These are phyloP conservation scores for Ephydatia muelleri DNA, from an alignment of 37 sponge, comb jelly and placozoan genomes.

Conservation along the genomic window DNA sequence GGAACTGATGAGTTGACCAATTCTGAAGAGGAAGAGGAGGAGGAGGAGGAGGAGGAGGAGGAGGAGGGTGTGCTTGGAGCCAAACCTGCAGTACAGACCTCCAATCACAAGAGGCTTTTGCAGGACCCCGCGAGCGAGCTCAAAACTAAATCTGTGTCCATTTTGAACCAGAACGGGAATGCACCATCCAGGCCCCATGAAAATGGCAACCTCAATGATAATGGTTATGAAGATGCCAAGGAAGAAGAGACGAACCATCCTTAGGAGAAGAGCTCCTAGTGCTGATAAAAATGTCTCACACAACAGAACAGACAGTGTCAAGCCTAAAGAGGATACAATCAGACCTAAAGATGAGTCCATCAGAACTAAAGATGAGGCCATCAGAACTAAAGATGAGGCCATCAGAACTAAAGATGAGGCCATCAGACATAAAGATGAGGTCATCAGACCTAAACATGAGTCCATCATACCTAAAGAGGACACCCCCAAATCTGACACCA, in stretches of 20 bases:
- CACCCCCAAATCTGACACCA: neutral
- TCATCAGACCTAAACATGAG: no score
- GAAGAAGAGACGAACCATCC: neutral
- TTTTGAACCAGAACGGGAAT: constrained; percentile 1
- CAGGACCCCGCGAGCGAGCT: neutral
- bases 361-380: no score
- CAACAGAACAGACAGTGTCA: neutral
- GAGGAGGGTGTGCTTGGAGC: neutral
- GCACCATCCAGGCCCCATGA: constrained; percentile 1
- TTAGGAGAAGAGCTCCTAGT: neutral
- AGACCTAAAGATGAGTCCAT: neutral
- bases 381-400: no score
- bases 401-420: no score
- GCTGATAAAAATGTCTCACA: neutral
- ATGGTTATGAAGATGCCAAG: neutral
- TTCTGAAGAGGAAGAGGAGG: no score
- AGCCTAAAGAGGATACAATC: neutral
- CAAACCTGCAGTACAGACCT: neutral
- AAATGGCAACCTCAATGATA: neutral
- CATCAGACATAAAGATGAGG: no score
- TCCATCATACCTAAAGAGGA: neutral
- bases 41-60: neutral
- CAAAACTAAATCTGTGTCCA: neutral
- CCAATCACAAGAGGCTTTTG: neutral
- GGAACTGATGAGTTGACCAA: neutral